A percentile compares a stretch with the other conserved stretches of the same genome.
phyloP scores from a whole-genome alignment of 2,888 invertebrate species.

The Netelia virgata region DNA sequence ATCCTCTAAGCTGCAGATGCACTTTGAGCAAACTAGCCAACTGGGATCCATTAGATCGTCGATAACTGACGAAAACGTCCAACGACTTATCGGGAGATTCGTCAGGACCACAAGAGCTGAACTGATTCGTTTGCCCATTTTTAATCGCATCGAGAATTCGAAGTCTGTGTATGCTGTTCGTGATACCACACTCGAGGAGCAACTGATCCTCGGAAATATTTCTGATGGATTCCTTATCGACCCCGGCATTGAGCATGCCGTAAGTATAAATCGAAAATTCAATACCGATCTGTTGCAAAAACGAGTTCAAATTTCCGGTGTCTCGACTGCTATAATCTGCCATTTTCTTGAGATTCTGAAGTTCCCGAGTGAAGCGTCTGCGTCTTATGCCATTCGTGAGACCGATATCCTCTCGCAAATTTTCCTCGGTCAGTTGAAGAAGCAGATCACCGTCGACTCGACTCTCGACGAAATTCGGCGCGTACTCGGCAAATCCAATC shows the following conservation, averaged over 20 bases:
- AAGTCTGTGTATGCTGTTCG: slow-evolving; percentile 97
- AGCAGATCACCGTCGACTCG: slow-evolving; percentile 98
- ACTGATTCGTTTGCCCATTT: slow-evolving; percentile 83
- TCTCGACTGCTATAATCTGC: slow-evolving; percentile 98
- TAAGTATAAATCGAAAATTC: slow-evolving; percentile 99
- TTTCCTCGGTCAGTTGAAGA: slow-evolving; percentile 95
- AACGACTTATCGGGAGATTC: slow-evolving; percentile 95
- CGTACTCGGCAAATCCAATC: slow-evolving; percentile 96
- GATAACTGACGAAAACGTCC: slow-evolving; percentile 99
- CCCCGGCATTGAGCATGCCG: slow-evolving; percentile 97
- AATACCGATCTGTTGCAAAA: slow-evolving; percentile 93
- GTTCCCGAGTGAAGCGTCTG: slow-evolving; percentile 96
- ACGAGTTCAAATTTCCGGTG: slow-evolving; percentile 94
- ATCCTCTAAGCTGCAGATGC: slow-evolving; percentile 97
- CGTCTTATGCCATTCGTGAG: slow-evolving; percentile 97
- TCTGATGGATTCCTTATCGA: slow-evolving; percentile 95
- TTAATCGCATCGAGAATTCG: slow-evolving; percentile 95
- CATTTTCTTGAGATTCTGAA: slow-evolving; percentile 97
- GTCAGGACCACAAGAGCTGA: slow-evolving; percentile 82
- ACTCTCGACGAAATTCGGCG: slow-evolving; percentile 94
- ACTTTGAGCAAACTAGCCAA: slow-evolving; percentile 98
- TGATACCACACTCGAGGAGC: slow-evolving; percentile 94
- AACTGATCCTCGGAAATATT: slow-evolving; percentile 96
- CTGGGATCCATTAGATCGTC: slow-evolving; percentile 98
- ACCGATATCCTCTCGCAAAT: slow-evolving; percentile 96